These are phyloP conservation scores for Oncorhynchus keta DNA, from an alignment of 2,113 vertebrate genomes.

Conservation along the genomic window DNA sequence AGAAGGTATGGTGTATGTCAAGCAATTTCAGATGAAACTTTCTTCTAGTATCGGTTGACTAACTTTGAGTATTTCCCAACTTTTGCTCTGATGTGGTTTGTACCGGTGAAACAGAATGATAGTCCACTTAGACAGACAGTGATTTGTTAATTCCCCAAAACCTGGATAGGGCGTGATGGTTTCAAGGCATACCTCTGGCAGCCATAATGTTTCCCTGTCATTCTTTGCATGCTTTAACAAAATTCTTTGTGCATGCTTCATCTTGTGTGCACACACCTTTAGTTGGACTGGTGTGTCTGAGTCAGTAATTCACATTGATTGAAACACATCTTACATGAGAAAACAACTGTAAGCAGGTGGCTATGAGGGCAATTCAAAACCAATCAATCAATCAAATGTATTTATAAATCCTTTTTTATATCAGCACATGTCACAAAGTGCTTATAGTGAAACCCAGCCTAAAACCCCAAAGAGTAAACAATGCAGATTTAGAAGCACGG, in stretches of 20 bases:
- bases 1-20: background rate
- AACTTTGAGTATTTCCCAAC: background rate
- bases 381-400: too few species aligned
- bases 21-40: background rate
- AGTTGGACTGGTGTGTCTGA: conserved; percentile 36
- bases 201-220: conserved; percentile 5
- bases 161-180: background rate
- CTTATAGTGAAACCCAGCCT: too few species aligned
- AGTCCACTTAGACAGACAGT: background rate
- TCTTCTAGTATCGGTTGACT: background rate
- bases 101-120: background rate
- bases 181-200: background rate
- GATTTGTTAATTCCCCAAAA: background rate
- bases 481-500: too few species aligned
- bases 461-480: too few species aligned
- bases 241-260: conserved; percentile 29
- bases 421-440: too few species aligned
- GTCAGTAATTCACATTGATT: background rate
- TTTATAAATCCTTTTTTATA: too few species aligned
- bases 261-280: conserved; percentile 16
- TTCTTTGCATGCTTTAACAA: background rate
- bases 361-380: background rate
- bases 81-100: background rate
- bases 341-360: background rate
- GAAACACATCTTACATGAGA: conserved; percentile 11